Evolutionary conservation across 1,140 invertebrate species (phyloP), one percentile per base, ranked within the genome.

Genomic region (Propsilocerus akamusi): DNA sequence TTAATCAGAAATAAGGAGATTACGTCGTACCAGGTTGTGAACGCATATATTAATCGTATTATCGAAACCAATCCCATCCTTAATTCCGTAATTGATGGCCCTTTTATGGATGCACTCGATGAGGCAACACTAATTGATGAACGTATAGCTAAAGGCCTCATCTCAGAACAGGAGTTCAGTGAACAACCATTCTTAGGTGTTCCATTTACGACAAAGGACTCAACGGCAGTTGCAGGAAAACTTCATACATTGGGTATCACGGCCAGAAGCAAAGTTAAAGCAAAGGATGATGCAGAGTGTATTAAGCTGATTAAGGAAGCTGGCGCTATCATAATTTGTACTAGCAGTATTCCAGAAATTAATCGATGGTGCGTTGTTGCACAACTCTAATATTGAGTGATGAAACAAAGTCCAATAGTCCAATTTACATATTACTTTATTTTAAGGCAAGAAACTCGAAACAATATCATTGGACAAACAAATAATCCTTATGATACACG

Each of bases 331-430:
- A 75, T 89, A 2, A 66, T 96, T 4, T 87, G 77, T n/a, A 81
- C 91, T 48, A 93, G 90, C 12, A 98, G 97, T 68, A 78, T 94
- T 28, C 91, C 93, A 1, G 92, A 97, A 68, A 69, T 96, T 1
- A 74, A 74, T 55, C 73, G 72, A 55, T 75, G 73, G 73, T 69
- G 51, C 63, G 57, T n/a, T n/a, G 23, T 26, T 24, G 5, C 14
- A n/a, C 22, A 11, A 12, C 5, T 49, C 20, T 8, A 12, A 26
- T 4, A 14, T 46, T 46, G 6, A n/a, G n/a, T n/a, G 17, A 46
- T 7, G 5, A 5, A 7, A 14, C 6, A 11, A 11, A 14, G 11
- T 50, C 23, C 28, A 28, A 6, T 26, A 46, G 22, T 20, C n/a
- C 10, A 49, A 47, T 20, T 11, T 47, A 47, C 12, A 51, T 46